Evolutionary conservation across 2,113 vertebrate species (phyloP).

Genomic region (Myocastor coypus): DNA sequence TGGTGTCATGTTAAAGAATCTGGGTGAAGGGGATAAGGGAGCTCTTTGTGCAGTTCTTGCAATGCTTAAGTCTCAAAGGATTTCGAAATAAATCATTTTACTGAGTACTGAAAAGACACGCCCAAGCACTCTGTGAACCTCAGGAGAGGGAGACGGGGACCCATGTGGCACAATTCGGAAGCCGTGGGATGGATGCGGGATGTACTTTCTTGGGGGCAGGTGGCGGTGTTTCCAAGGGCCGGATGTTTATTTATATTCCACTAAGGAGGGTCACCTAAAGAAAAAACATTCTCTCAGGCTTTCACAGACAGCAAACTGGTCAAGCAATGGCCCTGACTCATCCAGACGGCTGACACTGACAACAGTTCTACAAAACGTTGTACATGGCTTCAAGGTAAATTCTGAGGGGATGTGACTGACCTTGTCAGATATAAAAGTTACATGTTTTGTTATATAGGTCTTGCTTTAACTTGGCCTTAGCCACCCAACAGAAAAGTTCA

Average conservation of each 20-base stretch:
- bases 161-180: background rate
- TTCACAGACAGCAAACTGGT: too few species aligned
- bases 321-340: too few species aligned
- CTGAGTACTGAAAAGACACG: background rate
- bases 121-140: background rate
- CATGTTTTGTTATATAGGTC: too few species aligned
- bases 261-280: too few species aligned
- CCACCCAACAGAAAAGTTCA: too few species aligned
- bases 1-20: background rate
- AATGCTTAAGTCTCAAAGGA: background rate
- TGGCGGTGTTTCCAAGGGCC: background rate
- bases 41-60: background rate
- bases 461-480: too few species aligned
- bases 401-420: too few species aligned
- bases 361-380: too few species aligned
- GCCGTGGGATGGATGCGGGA: background rate
- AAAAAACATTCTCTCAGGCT: too few species aligned
- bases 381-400: too few species aligned
- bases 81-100: constrained; percentile 35
- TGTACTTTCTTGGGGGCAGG: background rate
- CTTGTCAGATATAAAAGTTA: too few species aligned
- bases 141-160: background rate
- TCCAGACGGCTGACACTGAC: too few species aligned
- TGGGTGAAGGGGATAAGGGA: background rate
- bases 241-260: constrained; percentile 20